Percentiles rank a stretch among this genome's conserved stretches.
Conservation (phyloP, 64 coral and sea anemone genomes). For the Pocillopora damicornis region DNA sequence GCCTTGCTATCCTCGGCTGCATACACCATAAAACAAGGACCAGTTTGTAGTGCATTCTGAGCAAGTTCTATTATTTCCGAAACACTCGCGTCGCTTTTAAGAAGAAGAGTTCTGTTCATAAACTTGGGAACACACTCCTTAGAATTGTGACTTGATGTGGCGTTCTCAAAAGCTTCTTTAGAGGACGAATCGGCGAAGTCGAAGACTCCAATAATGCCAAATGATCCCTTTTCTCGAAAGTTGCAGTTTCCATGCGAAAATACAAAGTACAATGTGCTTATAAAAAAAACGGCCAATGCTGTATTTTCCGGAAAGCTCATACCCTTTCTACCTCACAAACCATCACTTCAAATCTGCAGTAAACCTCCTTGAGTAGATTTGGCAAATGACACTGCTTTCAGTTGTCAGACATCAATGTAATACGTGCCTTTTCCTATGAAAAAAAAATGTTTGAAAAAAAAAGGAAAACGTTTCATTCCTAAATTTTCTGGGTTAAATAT, state of each 20-base stretch:
- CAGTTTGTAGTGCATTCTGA: not conserved
- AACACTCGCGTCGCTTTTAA: not conserved
- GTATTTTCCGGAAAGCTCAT: slow-evolving; percentile 1
- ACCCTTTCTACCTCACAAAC: not conserved
- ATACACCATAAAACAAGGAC: slow-evolving; percentile 34
- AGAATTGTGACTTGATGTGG: not conserved
- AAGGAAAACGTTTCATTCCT: not conserved
- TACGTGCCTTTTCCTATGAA: not conserved
- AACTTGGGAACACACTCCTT: not conserved
- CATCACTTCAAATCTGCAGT: not conserved
- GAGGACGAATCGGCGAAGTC: slow-evolving; percentile 1
- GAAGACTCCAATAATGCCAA: not conserved
- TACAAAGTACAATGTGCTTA: not conserved
- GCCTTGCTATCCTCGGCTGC: not conserved
- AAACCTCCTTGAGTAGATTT: not conserved
- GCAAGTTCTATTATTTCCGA: slow-evolving; percentile 7
- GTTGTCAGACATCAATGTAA: not conserved
- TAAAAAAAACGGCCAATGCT: not conserved
- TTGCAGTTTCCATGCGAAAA: slow-evolving; percentile 23
- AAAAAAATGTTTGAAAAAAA: not conserved
- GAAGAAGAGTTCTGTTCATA: not conserved
- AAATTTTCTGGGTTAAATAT: slow-evolving; percentile 2
- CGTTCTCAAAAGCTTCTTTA: not conserved
- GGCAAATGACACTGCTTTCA: not conserved
- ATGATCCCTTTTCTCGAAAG: not conserved